Conservation (phyloP, 1,140 invertebrate genomes). For the Drosophila nigromelanica region DNA sequence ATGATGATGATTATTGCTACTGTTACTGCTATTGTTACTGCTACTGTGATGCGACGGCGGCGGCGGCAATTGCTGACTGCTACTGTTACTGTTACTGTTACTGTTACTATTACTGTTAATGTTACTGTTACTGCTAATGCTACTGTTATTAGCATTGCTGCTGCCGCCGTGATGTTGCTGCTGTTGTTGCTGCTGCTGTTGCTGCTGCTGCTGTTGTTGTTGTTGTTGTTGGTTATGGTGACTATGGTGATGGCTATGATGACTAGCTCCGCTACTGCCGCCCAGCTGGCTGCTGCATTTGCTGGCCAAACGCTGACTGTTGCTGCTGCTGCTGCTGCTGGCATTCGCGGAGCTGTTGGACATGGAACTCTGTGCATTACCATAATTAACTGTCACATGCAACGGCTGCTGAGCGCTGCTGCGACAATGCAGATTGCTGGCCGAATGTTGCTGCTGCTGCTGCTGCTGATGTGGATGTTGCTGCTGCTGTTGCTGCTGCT, state of each 20-base stretch:
- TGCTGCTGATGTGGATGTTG: slow-evolving; percentile 46
- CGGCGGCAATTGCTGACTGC: slow-evolving; percentile 16
- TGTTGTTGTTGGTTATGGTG: slow-evolving; percentile 5
- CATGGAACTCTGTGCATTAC: slow-evolving; percentile 65
- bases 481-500: slow-evolving; percentile 54
- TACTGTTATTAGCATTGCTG: slow-evolving; percentile 9
- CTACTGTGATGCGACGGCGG: slow-evolving; percentile 45
- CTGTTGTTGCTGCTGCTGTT: slow-evolving; percentile 20
- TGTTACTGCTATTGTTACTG: slow-evolving; percentile 51
- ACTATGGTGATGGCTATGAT: slow-evolving; percentile 52
- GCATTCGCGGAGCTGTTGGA: slow-evolving; percentile 30
- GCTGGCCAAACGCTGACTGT: slow-evolving; percentile 70
- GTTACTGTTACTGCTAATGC: background rate
- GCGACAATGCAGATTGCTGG: slow-evolving; percentile 54
- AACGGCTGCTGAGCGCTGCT: slow-evolving; percentile 53
- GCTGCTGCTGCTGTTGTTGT: slow-evolving; percentile 7
- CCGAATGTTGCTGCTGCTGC: slow-evolving; percentile 58
- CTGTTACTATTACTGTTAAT: slow-evolving; percentile 28
- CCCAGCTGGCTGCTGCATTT: slow-evolving; percentile 49
- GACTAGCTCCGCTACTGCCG: slow-evolving; percentile 40
- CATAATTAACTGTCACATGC: slow-evolving; percentile 66
- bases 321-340: slow-evolving; percentile 51
- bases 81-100: slow-evolving; percentile 48
- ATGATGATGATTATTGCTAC: slow-evolving; percentile 68
- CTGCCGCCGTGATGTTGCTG: slow-evolving; percentile 27